Evolutionary conservation across 2,797 vertebrate genomes (phyloP), one percentile per base, ranked within the genome.

Genomic region (Mormyrus hasselquistii): DNA sequence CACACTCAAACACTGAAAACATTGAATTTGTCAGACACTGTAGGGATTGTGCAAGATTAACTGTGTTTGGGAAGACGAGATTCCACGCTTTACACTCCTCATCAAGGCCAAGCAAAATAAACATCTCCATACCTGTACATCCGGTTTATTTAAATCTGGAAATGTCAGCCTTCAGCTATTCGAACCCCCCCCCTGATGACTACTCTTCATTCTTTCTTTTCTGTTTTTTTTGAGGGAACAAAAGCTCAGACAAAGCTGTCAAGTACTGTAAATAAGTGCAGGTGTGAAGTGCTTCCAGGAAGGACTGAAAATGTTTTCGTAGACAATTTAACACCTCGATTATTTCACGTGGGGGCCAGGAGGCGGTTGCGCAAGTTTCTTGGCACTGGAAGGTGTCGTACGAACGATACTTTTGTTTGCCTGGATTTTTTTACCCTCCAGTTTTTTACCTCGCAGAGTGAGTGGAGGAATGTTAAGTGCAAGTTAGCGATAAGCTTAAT

Each of bases 1-100:
- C 22, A 44, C 8, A 62, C 7, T 62, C n/a, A 65, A 14, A 34
- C 8, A 25, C 59, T 55, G 14, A 57, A 22, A 22, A 8, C 57
- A 22, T 7, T 50, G 9, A 47, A 50, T 50, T 84, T 50, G 19
- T 47, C 44, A 84, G 22, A 49, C 1, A 25, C n/a, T 22, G 44
- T 19, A 50, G 19, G 47, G 41, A 50, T 50, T 44, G 47, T 4
- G 79, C 79, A 50, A 25, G 47, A 47, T 84, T 25, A 50, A n/a
- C 44, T n/a, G 92, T 96, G 96, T 97, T 97, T 97, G 96, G 96
- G 95, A 95, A 95, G 90, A 93, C 76, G 91, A 94, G 93, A 94
- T 96, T 95, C 95, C 97, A 96, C 97, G 97, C 97, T 97, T 94
- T 97, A 96, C 69, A 90, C 94, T 96, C 96, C 96, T 44, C 79